These are phyloP conservation scores for Danaus chrysippus DNA, from an alignment of 2,888 invertebrate genomes.

Conservation along the genomic window DNA sequence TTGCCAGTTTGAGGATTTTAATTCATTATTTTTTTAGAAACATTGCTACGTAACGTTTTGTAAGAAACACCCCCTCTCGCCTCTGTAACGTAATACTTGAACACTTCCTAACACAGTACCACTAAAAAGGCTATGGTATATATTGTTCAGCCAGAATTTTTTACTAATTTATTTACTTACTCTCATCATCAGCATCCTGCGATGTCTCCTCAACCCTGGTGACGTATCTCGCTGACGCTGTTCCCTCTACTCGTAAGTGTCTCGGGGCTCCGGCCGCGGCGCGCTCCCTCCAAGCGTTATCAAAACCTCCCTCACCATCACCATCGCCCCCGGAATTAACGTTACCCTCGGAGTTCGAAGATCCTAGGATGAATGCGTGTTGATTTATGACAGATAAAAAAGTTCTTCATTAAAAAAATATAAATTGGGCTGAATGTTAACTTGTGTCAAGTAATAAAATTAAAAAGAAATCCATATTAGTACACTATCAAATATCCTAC, in stretches of 20 bases:
- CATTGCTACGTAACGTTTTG: too few relatives aligned
- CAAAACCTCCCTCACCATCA: slow-evolving; percentile 51
- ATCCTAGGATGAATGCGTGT: slow-evolving; percentile 3
- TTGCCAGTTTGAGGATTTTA: too few relatives aligned
- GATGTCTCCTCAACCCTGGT: slow-evolving; percentile 54
- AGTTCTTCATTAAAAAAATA: too few relatives aligned
- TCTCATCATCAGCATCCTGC: slow-evolving; percentile 49
- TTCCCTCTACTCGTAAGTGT: slow-evolving; percentile 61
- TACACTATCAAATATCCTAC: too few relatives aligned
- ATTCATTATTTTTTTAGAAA: too few relatives aligned
- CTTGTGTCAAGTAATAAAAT: too few relatives aligned
- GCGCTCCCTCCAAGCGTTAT: slow-evolving; percentile 51
- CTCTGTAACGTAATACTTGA: too few relatives aligned
- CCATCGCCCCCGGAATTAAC: slow-evolving; percentile 22
- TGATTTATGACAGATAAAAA: background rate
- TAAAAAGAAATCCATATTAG: too few relatives aligned
- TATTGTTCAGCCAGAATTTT: slow-evolving; percentile 17
- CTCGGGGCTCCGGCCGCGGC: slow-evolving; percentile 33
- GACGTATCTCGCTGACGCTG: slow-evolving; percentile 53
- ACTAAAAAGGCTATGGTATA: background rate
- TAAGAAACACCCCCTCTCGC: too few relatives aligned
- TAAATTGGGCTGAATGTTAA: too few relatives aligned
- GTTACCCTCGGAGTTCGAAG: slow-evolving; percentile 8
- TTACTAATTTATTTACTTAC: too few relatives aligned
- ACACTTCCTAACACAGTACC: too few relatives aligned